Percentiles rank a stretch among this genome's conserved stretches.
These are phyloP conservation scores for Hemistola chrysoprasaria DNA, from an alignment of 2,888 invertebrate genomes.

Conservation along the genomic window DNA sequence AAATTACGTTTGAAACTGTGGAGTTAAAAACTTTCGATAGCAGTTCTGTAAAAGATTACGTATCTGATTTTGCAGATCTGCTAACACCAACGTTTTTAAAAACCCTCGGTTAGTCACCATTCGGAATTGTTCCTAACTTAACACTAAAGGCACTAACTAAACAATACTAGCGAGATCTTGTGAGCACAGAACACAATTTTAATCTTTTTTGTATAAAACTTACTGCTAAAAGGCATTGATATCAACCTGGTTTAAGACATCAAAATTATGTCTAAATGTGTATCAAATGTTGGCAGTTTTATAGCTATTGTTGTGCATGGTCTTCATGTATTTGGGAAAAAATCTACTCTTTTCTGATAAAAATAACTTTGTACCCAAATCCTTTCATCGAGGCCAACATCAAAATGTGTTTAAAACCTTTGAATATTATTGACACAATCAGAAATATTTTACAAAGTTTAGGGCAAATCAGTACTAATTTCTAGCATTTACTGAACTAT, in stretches of 20 bases:
- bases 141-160: slow-evolving; percentile 76
- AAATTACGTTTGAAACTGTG: slow-evolving; percentile 1
- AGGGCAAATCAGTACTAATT: background rate
- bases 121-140: slow-evolving; percentile 70
- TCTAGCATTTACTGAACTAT: slow-evolving; percentile 17
- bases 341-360: too few relatives aligned
- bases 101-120: too few relatives aligned
- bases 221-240: slow-evolving; percentile 69
- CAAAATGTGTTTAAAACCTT: too few relatives aligned
- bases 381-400: too few relatives aligned
- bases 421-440: too few relatives aligned
- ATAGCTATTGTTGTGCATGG: slow-evolving; percentile 7
- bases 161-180: slow-evolving; percentile 78
- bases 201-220: slow-evolving; percentile 54
- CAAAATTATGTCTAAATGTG: slow-evolving; percentile 37
- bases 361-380: too few relatives aligned
- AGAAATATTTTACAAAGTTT: background rate
- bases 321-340: slow-evolving; percentile 5
- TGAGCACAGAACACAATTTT: slow-evolving; percentile 78
- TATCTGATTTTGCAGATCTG: too few relatives aligned
- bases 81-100: too few relatives aligned
- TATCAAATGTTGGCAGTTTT: slow-evolving; percentile 11
- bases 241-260: slow-evolving; percentile 59
- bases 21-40: slow-evolving; percentile 15
- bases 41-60: too few relatives aligned